Evolutionary conservation across 2,888 invertebrate genomes (phyloP).

Genomic region (Brachypalpus laphriformis): DNA sequence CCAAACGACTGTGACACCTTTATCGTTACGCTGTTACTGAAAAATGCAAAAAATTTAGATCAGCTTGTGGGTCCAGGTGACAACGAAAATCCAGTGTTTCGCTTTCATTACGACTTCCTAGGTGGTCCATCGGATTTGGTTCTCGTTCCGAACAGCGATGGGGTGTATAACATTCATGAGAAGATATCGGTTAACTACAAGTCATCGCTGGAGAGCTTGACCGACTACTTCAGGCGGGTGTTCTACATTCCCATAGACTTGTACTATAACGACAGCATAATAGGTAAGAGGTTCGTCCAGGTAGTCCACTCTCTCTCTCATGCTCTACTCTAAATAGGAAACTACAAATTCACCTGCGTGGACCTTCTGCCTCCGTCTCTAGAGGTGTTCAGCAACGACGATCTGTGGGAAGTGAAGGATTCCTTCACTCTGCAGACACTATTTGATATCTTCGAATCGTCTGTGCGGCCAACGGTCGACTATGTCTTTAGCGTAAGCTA

Average conservation of each 20-base stretch:
- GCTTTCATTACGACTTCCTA: conserved; percentile 78
- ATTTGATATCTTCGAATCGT: conserved; percentile 34
- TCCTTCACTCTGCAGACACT: conserved; percentile 46
- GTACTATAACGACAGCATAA: conserved; percentile 80
- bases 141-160: conserved; percentile 78
- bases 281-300: conserved; percentile 77
- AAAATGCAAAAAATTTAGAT: conserved; percentile 77
- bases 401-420: conserved; percentile 43
- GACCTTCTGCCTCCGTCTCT: conserved; percentile 37
- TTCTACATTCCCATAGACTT: conserved; percentile 83
- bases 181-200: conserved; percentile 83
- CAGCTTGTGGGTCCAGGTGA: conserved; percentile 76
- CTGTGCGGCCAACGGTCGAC: conserved; percentile 27
- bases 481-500: conserved; percentile 36
- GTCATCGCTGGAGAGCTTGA: conserved; percentile 82
- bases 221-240: conserved; percentile 82
- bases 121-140: conserved; percentile 79
- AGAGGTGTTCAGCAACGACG: background rate
- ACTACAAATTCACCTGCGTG: conserved; percentile 36
- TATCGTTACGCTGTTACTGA: conserved; percentile 78
- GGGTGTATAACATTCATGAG: conserved; percentile 81
- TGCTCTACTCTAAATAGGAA: conserved; percentile 3
- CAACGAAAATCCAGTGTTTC: conserved; percentile 64
- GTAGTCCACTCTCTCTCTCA: too few species aligned
- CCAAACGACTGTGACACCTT: conserved; percentile 80